Conservation (phyloP, 2,113 vertebrate species). For the Anarhynchus alexandrinus region DNA sequence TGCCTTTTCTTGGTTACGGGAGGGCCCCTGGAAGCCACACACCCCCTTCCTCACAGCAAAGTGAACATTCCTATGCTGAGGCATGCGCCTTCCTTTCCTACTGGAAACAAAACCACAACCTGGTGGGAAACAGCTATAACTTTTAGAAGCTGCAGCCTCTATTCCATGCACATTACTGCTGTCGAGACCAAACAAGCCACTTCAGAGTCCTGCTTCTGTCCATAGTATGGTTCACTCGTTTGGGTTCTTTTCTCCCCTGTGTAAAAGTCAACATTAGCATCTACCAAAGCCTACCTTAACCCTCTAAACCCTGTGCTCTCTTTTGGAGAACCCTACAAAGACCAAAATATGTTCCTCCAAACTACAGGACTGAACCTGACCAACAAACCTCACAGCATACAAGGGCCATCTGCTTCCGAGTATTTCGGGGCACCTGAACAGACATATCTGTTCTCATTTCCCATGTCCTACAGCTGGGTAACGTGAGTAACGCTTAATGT, state of each 20-base stretch:
- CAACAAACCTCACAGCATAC: rapidly evolving
- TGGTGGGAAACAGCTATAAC: neutral
- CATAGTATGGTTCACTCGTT: rapidly evolving
- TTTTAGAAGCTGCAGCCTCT: neutral
- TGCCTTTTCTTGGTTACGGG: neutral
- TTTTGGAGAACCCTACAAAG: neutral
- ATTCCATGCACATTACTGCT: neutral
- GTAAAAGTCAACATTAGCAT: neutral
- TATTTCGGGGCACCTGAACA: neutral
- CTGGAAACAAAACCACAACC: neutral
- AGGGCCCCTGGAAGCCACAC: neutral
- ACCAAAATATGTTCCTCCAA: neutral
- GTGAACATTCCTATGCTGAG: neutral
- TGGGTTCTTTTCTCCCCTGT: neutral
- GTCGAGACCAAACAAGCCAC: neutral
- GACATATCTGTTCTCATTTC: rapidly evolving
- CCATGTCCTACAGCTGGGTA: neutral
- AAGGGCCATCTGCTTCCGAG: rapidly evolving
- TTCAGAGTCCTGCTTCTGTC: neutral
- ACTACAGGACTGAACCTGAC: neutral
- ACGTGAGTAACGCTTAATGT: rapidly evolving
- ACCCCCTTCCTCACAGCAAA: neutral
- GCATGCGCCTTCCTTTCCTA: neutral
- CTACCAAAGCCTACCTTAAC: neutral
- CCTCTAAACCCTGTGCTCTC: neutral